Conservation (phyloP, 92 coral and sea anemone genomes). For the Umimayanthus kanabou region DNA sequence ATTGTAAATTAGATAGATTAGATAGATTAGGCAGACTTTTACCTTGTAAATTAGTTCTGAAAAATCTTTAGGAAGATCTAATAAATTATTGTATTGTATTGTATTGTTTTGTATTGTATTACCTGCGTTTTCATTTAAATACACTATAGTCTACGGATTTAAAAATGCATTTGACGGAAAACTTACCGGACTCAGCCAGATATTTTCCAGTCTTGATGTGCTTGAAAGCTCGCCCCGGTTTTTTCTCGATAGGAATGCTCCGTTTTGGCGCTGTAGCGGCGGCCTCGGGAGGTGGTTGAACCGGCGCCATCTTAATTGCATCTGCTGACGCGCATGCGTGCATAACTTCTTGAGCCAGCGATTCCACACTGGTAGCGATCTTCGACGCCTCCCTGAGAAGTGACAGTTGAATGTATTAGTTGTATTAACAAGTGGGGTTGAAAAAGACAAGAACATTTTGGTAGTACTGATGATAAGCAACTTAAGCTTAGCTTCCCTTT, state of each 20-base stretch:
- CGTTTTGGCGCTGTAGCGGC: slow-evolving; percentile 29
- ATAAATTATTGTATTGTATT: no score
- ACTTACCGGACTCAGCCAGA: slow-evolving; percentile 80
- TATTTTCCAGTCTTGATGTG: slow-evolving; percentile 73
- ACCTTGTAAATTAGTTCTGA: no score
- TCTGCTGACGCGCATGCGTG: slow-evolving; percentile 56
- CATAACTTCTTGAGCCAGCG: slow-evolving; percentile 74
- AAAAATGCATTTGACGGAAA: not conserved
- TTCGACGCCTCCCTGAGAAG: slow-evolving; percentile 51
- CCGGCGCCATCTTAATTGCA: slow-evolving; percentile 52
- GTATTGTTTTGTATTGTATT: no score
- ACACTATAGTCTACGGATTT: not conserved
- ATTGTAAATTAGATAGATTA: no score
- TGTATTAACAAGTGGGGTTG: not conserved
- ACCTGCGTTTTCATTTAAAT: no score
- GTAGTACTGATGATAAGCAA: no score
- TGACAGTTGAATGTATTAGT: not conserved
- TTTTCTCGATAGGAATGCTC: slow-evolving; percentile 51
- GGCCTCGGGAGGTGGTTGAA: slow-evolving; percentile 38
- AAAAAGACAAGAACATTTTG: no score
- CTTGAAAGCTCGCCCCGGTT: slow-evolving; percentile 85
- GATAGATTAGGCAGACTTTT: no score
- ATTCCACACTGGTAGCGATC: slow-evolving; percentile 63
- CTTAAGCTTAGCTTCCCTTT: no score
- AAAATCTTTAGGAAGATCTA: no score